These are phyloP conservation scores for Zeuzera pyrina DNA, from an alignment of 2,888 invertebrate genomes.

Conservation along the genomic window DNA sequence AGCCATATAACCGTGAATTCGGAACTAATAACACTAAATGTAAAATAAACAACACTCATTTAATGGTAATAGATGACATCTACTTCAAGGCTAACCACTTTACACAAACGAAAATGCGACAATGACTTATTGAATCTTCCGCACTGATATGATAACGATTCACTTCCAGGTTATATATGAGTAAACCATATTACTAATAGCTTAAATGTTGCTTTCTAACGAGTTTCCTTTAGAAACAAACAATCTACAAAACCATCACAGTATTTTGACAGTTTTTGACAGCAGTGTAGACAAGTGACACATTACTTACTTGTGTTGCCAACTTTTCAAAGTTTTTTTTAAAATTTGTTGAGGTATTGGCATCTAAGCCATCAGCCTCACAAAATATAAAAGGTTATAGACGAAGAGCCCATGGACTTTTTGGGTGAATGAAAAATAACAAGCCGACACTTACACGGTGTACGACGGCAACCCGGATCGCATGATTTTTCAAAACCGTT, in stretches of 20 bases:
- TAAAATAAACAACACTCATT: slow-evolving; percentile 72
- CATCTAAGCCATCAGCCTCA: too few species aligned
- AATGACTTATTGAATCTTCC: slow-evolving; percentile 32
- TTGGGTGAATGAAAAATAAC: too few species aligned
- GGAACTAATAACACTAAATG: slow-evolving; percentile 63
- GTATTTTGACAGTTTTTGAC: slow-evolving; percentile 24
- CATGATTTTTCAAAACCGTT: too few species aligned
- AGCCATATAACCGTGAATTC: slow-evolving; percentile 69
- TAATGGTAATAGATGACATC: slow-evolving; percentile 65
- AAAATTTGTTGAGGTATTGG: too few species aligned
- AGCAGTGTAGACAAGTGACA: too few species aligned
- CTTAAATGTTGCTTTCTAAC: slow-evolving; percentile 53
- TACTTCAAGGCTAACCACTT: slow-evolving; percentile 73
- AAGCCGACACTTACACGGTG: too few species aligned
- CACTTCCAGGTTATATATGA: slow-evolving; percentile 23
- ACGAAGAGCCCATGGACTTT: too few species aligned
- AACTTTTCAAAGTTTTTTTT: too few species aligned
- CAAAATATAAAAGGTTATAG: too few species aligned
- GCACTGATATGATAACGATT: slow-evolving; percentile 24
- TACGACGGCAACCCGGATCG: too few species aligned
- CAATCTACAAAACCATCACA: slow-evolving; percentile 59
- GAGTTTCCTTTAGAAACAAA: slow-evolving; percentile 63
- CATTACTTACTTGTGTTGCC: too few species aligned
- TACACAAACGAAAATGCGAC: slow-evolving; percentile 35
- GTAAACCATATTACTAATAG: slow-evolving; percentile 30